Base-by-base conservation (phyloP, 2,888 invertebrate genomes). In the Diplolepis rosae region DNA sequence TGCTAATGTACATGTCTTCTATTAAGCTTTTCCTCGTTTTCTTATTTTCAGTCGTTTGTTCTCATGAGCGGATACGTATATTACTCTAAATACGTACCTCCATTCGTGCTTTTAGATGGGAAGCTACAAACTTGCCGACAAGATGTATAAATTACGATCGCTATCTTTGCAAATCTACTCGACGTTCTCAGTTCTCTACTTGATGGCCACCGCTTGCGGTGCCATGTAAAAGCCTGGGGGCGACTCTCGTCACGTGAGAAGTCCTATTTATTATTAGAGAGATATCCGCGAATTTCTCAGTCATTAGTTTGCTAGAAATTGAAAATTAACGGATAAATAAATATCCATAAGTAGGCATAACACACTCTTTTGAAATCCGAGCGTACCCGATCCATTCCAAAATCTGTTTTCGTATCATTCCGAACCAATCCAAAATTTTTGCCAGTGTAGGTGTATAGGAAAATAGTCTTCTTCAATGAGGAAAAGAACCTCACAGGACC, bases 121-220 rank as follows among this genome's bases (percentile, higher is more conserved):
- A 76, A 79, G 76, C 74, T 70, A 68, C 65, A 78, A 76, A 77
- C 72, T 72, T 71, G 68, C 72, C 69, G 74, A 52, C 61, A 68
- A 66, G 70, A 70, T 69, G 75, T 78, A 80, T 78, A 78, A 80
- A 80, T 79, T 78, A 77, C 74, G 79, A 80, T 80, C 65, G 71
- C 75, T 80, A 80, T 80, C 77, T 70, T 68, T 65, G 71, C 74
- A 71, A 70, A 74, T 72, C 76, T 73, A 73, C 71, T 73, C 75
- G 71, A 70, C 72, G 69, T 75, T 70, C 69, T 42, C 74, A 65
- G n/a, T n/a, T n/a, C n/a, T n/a, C n/a, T 35, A 35, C 1, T 35
- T 18, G 7, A 18, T 18, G 39, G 24, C 61, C 39, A 61, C 35
- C 61, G 22, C 39, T 35, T 35, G 32, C 24, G 39, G 32, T 61